Percentiles rank a stretch among this genome's conserved stretches.
Evolutionary conservation across 1,140 invertebrate genomes (phyloP).

Genomic region (Tetramorium simillimum): DNA sequence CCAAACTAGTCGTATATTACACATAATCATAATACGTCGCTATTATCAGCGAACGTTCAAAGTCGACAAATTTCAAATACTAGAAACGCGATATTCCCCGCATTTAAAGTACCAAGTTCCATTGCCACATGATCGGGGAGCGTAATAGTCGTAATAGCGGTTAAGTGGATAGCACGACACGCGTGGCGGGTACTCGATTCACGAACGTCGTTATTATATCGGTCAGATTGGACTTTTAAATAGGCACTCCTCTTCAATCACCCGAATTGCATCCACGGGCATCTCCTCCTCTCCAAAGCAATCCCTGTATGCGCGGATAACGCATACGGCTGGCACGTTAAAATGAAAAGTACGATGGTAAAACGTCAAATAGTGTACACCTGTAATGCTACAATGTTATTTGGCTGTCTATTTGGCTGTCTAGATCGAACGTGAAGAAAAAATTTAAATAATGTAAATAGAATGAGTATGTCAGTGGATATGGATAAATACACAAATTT

Average conservation of each 20-base stretch:
- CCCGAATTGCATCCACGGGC: conserved; percentile 9
- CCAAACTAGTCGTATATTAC: background rate
- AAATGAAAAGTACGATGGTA: background rate
- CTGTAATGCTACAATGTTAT: background rate
- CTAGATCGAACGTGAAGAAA: background rate
- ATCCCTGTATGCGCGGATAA: background rate
- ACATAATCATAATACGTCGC: background rate
- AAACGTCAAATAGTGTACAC: background rate
- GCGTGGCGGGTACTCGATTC: conserved; percentile 2
- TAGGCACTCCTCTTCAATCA: conserved; percentile 11
- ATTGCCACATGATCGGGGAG: conserved; percentile 25
- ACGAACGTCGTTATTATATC: conserved; percentile 24
- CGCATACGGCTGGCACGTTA: too few species aligned
- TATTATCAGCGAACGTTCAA: background rate
- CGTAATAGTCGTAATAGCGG: conserved; percentile 37
- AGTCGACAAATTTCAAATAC: background rate
- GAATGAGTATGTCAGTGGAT: background rate
- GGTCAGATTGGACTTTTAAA: conserved; percentile 44
- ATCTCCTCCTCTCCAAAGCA: background rate
- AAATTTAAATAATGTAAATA: background rate
- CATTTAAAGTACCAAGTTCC: background rate
- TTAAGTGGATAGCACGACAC: conserved; percentile 53
- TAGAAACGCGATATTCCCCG: background rate
- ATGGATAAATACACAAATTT: background rate
- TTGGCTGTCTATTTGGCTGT: background rate